Evolutionary conservation across 2,888 invertebrate species (phyloP).

Genomic region (Ypsolopha sequella): DNA sequence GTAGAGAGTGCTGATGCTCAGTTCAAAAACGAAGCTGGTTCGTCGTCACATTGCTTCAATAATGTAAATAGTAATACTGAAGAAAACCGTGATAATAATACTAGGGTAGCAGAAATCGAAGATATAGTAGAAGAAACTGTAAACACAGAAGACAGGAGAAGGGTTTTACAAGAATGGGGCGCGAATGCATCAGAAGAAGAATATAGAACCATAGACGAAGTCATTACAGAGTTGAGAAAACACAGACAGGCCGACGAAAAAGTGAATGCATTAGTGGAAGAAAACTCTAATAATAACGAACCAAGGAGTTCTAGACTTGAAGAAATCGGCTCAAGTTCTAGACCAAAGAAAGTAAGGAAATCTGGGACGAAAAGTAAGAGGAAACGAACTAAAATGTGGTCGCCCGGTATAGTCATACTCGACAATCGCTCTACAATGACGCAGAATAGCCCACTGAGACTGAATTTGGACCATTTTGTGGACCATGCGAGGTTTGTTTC

Average conservation of each 20-base stretch:
- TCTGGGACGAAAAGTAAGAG: slow-evolving; percentile 37
- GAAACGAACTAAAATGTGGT: slow-evolving; percentile 51
- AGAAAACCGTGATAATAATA: slow-evolving; percentile 11
- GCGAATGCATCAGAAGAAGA: slow-evolving; percentile 32
- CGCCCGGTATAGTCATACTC: slow-evolving; percentile 50
- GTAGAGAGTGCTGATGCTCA: slow-evolving; percentile 34
- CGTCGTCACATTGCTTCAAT: slow-evolving; percentile 22
- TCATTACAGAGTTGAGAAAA: slow-evolving; percentile 41
- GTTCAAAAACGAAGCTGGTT: slow-evolving; percentile 48
- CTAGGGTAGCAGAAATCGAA: neutral
- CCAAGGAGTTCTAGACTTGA: slow-evolving; percentile 13
- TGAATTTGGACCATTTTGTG: slow-evolving; percentile 62
- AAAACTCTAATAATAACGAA: slow-evolving; percentile 14
- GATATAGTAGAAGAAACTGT: slow-evolving; percentile 3
- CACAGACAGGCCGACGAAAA: slow-evolving; percentile 35
- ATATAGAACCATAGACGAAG: slow-evolving; percentile 42
- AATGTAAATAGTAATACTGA: slow-evolving; percentile 14
- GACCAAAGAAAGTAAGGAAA: slow-evolving; percentile 37
- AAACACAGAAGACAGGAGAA: slow-evolving; percentile 28
- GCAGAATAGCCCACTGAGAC: slow-evolving; percentile 39
- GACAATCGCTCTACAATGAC: slow-evolving; percentile 41
- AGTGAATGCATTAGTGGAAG: slow-evolving; percentile 24
- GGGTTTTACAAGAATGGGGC: slow-evolving; percentile 33
- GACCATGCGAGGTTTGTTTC: slow-evolving; percentile 46
- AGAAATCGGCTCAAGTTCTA: slow-evolving; percentile 26